A percentile compares a stretch with the other conserved stretches of the same genome.
Conservation (phyloP, 1,140 invertebrate genomes). For the Pachypsylla venusta region DNA sequence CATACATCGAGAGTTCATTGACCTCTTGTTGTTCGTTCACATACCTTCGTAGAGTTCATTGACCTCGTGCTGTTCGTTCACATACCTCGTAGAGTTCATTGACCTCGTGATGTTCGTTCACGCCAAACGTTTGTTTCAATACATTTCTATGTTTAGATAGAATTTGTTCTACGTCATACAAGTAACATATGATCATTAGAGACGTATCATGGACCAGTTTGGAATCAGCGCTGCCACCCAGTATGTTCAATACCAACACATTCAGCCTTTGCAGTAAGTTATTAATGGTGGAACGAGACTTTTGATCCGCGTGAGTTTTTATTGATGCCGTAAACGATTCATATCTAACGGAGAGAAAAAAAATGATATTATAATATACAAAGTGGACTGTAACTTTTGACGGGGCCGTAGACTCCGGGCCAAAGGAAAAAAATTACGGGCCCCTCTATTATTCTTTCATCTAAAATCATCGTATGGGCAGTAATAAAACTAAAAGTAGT, state of each 20-base stretch:
- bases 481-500: too few relatives aligned
- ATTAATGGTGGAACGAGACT: not conserved
- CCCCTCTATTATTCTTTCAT: too few relatives aligned
- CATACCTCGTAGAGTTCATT: slow-evolving; percentile 39
- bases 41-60: too few relatives aligned
- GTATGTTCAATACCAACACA: slow-evolving; percentile 7
- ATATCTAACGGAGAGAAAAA: not conserved
- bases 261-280: slow-evolving; percentile 2
- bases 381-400: too few relatives aligned
- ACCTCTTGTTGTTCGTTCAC: too few relatives aligned
- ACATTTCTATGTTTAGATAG: slow-evolving; percentile 36
- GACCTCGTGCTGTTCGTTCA: slow-evolving; percentile 30
- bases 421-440: too few relatives aligned
- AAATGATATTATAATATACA: too few relatives aligned
- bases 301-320: not conserved
- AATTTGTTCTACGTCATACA: slow-evolving; percentile 41
- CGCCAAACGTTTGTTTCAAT: slow-evolving; percentile 40
- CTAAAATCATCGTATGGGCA: too few relatives aligned
- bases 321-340: not conserved
- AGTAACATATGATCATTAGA: slow-evolving; percentile 41
- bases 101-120: slow-evolving; percentile 31
- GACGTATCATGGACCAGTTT: slow-evolving; percentile 45
- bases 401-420: too few relatives aligned
- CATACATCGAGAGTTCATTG: too few relatives aligned
- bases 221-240: slow-evolving; percentile 31